Conservation (phyloP, 2,888 invertebrate genomes). For the Anthophora plumipes region DNA sequence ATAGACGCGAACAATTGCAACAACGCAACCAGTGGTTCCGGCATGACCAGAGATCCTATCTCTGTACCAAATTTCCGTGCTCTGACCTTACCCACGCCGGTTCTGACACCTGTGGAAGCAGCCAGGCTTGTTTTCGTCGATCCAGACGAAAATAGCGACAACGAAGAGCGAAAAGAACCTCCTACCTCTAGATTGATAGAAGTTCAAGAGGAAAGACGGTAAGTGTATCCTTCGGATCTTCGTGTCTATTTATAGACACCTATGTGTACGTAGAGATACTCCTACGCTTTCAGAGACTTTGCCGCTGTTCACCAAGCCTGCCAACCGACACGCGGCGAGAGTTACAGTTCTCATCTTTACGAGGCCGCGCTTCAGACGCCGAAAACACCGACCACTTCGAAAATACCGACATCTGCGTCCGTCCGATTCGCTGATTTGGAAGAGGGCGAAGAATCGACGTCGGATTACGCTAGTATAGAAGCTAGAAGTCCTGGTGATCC, state of each 20-base stretch:
- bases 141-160: conserved; percentile 88
- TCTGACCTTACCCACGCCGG: conserved; percentile 88
- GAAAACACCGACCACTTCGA: conserved; percentile 82
- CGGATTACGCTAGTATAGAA: conserved; percentile 92
- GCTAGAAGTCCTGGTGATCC: conserved; percentile 84
- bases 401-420: conserved; percentile 86
- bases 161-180: conserved; percentile 81
- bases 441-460: conserved; percentile 88
- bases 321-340: conserved; percentile 86
- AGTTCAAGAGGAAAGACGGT: conserved; percentile 81
- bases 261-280: neutral
- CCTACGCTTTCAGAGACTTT: conserved; percentile 81
- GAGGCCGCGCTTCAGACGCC: conserved; percentile 85
- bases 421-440: conserved; percentile 87
- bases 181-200: conserved; percentile 81
- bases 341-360: conserved; percentile 87
- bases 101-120: conserved; percentile 89
- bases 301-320: conserved; percentile 86
- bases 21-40: conserved; percentile 48
- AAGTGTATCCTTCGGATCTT: neutral
- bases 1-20: conserved; percentile 83
- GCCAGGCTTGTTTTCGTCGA: conserved; percentile 89
- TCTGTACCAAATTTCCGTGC: conserved; percentile 91
- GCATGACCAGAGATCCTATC: conserved; percentile 88
- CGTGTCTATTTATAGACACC: neutral